Evolutionary conservation across 2,113 vertebrate genomes (phyloP).

Genomic region (Protomyctophum bolini): DNA sequence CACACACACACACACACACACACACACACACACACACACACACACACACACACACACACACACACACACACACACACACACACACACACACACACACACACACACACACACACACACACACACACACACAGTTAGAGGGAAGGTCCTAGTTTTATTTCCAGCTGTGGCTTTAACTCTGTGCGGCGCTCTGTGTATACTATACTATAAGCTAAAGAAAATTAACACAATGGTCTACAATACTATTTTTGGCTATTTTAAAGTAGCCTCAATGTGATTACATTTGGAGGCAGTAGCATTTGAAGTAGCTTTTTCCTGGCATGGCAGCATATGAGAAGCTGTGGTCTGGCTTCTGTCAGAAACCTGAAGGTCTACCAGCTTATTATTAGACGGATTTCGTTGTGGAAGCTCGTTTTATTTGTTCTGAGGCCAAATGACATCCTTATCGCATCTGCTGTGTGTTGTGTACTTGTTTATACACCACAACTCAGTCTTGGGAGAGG

Average conservation of each 20-base stretch:
- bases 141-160: slow-evolving; percentile 18
- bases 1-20: neutral
- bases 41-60: too few relatives aligned
- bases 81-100: too few relatives aligned
- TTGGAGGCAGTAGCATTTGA: slow-evolving; percentile 32
- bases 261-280: slow-evolving; percentile 27
- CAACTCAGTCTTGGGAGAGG: slow-evolving; percentile 66
- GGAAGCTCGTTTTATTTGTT: slow-evolving; percentile 66
- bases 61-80: too few relatives aligned
- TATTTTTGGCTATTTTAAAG: slow-evolving; percentile 44
- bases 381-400: slow-evolving; percentile 62
- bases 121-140: slow-evolving; percentile 7
- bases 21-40: slow-evolving; percentile 15
- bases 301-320: slow-evolving; percentile 36
- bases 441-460: slow-evolving; percentile 75
- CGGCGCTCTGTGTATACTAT: neutral
- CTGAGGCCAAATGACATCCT: slow-evolving; percentile 68
- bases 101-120: too few relatives aligned
- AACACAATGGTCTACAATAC: slow-evolving; percentile 32
- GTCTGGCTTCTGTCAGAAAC: slow-evolving; percentile 66
- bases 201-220: slow-evolving; percentile 33
- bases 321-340: slow-evolving; percentile 39
- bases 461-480: slow-evolving; percentile 73
- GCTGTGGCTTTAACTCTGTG: slow-evolving; percentile 28
- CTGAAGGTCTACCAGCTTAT: slow-evolving; percentile 56